Percentiles rank a stretch among this genome's conserved stretches.
These are phyloP conservation scores for Chelon auratus DNA, from an alignment of 2,797 vertebrate species.

Conservation along the genomic window DNA sequence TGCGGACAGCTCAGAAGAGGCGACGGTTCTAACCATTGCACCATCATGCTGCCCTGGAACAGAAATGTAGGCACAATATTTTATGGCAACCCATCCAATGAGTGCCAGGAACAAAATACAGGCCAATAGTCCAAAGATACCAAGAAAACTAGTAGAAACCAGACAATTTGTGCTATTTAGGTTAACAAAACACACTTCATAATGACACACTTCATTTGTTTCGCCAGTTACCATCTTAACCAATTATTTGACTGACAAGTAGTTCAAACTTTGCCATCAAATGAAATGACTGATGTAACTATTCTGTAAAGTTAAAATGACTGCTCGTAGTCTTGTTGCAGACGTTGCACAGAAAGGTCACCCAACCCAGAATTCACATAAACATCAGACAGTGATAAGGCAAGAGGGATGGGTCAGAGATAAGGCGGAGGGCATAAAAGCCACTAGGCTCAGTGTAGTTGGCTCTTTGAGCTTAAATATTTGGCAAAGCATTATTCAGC, in stretches of 20 bases:
- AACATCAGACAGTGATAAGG: slow-evolving; percentile 27
- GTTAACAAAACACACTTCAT: too few relatives aligned
- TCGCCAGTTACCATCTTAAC: not conserved
- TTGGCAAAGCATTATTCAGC: not conserved
- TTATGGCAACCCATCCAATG: too few relatives aligned
- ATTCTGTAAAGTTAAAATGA: not conserved
- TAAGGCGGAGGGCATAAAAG: slow-evolving; percentile 1
- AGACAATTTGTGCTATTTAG: too few relatives aligned
- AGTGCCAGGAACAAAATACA: too few relatives aligned
- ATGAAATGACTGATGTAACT: not conserved
- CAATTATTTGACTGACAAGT: not conserved
- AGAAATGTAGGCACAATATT: too few relatives aligned
- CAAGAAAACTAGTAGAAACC: too few relatives aligned
- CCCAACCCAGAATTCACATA: slow-evolving; percentile 5
- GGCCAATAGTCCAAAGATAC: too few relatives aligned
- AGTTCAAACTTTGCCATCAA: not conserved
- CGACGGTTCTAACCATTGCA: too few relatives aligned
- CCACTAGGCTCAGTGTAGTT: not conserved
- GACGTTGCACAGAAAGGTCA: not conserved
- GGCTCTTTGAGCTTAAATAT: not conserved
- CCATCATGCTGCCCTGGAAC: too few relatives aligned
- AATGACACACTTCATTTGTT: too few relatives aligned
- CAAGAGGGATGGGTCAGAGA: slow-evolving; percentile 10
- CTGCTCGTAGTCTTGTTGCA: not conserved
- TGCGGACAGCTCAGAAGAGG: too few relatives aligned